Percentiles rank a stretch among this genome's conserved stretches.
phyloP scores from a whole-genome alignment of 2,888 invertebrate genomes.

The Drosophila aldrichi region DNA sequence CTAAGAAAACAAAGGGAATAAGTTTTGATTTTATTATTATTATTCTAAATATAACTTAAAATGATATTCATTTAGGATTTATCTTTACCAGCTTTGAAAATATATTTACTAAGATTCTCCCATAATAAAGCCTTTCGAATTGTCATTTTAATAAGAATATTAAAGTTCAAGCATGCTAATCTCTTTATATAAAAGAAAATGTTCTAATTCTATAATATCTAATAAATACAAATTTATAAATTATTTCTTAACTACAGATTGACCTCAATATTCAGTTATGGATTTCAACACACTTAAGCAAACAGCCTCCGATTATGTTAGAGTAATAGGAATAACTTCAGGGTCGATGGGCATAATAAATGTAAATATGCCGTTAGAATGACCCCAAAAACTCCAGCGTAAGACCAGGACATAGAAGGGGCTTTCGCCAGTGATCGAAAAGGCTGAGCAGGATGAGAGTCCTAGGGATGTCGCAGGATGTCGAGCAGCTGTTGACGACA shows the following conservation, averaged over 20 bases:
- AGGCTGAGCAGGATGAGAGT: neutral
- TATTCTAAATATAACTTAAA: no score
- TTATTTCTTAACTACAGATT: neutral
- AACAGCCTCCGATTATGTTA: constrained; percentile 43
- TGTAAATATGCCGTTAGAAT: constrained; percentile 60
- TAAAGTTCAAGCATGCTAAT: neutral
- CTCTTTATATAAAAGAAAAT: neutral
- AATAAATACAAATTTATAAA: neutral
- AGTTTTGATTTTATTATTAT: no score
- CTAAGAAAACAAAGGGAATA: no score
- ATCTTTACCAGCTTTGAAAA: no score
- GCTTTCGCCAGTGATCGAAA: constrained; percentile 51
- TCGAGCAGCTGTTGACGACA: constrained; percentile 66
- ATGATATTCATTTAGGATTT: no score
- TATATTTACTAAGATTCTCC: no score
- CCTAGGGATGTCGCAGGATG: constrained; percentile 7
- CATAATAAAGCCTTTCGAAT: no score
- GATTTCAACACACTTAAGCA: neutral
- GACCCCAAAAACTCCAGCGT: constrained; percentile 34
- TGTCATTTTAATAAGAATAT: no score
- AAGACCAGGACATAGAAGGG: constrained; percentile 14
- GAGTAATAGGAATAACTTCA: constrained; percentile 25
- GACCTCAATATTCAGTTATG: constrained; percentile 25
- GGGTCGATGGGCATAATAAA: constrained; percentile 44
- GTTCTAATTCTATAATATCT: neutral